These are phyloP conservation scores for Sphyrna mokarran DNA, from an alignment of 2,113 vertebrate species.

Conservation along the genomic window DNA sequence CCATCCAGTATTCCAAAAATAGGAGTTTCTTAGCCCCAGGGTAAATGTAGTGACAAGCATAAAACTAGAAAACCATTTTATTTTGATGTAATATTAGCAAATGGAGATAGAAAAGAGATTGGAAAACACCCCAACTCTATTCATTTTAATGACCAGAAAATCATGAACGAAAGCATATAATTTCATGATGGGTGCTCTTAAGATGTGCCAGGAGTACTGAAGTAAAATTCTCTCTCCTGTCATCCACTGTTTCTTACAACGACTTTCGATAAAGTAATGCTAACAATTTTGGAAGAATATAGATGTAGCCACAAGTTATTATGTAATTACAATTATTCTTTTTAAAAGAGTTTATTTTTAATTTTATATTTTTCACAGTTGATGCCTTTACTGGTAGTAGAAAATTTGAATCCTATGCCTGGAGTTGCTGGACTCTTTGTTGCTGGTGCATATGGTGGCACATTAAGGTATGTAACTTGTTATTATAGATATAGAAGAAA, in stretches of 20 bases:
- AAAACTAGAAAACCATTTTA: neutral
- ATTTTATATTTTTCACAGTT: neutral
- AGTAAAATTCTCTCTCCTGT: neutral
- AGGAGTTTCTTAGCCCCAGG: neutral
- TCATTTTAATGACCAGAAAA: neutral
- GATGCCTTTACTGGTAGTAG: constrained; percentile 18
- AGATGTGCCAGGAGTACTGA: neutral
- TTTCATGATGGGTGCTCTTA: neutral
- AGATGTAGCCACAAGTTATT: neutral
- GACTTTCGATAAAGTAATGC: neutral
- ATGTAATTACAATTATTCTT: neutral
- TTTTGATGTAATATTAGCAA: neutral
- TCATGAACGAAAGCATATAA: neutral
- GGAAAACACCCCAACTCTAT: neutral
- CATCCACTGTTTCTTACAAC: neutral
- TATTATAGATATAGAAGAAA: neutral
- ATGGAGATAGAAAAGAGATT: neutral
- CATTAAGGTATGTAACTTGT: constrained; percentile 1
- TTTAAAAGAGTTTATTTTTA: neutral
- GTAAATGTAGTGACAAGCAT: neutral
- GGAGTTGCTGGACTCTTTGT: constrained; percentile 25
- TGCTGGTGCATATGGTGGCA: constrained; percentile 21
- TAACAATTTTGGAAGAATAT: neutral
- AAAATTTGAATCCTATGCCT: neutral
- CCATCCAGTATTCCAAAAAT: neutral